Evolutionary conservation across 2,888 invertebrate species (phyloP).

Genomic region (Agrypnus murinus): DNA sequence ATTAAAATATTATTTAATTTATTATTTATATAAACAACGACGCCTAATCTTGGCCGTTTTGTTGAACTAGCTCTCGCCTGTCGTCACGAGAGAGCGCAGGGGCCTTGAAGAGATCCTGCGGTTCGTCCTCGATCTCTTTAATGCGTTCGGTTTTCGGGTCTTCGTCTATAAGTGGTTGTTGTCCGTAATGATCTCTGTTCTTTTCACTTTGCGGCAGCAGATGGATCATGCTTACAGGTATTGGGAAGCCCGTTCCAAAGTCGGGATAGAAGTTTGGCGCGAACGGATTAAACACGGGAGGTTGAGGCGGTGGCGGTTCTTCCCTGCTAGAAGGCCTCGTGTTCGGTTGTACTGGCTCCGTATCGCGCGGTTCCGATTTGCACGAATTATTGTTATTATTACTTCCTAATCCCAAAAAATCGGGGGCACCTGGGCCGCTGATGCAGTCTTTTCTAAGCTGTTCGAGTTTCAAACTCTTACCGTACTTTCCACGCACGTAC

Average conservation of each 20-base stretch:
- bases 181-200: constrained; percentile 77
- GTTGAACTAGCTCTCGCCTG: constrained; percentile 80
- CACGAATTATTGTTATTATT: constrained; percentile 77
- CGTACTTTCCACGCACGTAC: constrained; percentile 95
- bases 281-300: constrained; percentile 84
- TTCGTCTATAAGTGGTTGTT: constrained; percentile 73
- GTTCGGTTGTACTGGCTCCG: constrained; percentile 66
- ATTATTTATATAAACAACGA: constrained; percentile 45
- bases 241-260: constrained; percentile 85
- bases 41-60: constrained; percentile 86
- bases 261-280: constrained; percentile 89
- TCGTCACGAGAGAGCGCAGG: constrained; percentile 77
- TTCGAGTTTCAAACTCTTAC: constrained; percentile 92
- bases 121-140: constrained; percentile 67
- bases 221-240: constrained; percentile 90
- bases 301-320: constrained; percentile 69
- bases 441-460: constrained; percentile 92
- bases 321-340: constrained; percentile 80
- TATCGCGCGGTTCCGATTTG: constrained; percentile 67
- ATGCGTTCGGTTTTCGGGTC: constrained; percentile 68
- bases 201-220: constrained; percentile 87
- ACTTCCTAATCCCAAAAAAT: constrained; percentile 45
- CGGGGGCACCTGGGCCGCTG: constrained; percentile 76
- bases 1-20: constrained; percentile 44
- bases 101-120: constrained; percentile 70